Evolutionary conservation across 2,113 vertebrate species (phyloP), one percentile per base, ranked within the genome.

Genomic region (Ictidomys tridecemlineatus): DNA sequence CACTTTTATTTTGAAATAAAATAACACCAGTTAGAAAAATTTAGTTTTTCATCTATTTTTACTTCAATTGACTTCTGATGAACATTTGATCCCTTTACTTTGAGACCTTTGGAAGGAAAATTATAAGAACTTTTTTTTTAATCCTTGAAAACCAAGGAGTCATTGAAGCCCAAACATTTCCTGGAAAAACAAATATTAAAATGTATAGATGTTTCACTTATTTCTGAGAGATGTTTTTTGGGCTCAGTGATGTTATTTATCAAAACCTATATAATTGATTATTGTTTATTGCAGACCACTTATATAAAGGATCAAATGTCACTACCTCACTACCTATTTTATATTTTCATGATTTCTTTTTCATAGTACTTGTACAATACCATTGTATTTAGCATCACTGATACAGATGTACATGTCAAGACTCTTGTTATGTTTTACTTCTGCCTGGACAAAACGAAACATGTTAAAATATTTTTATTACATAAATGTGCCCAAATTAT

Each of bases 161-260:
- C 51, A 84, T 5, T n/a, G 48, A 89, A 89, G 8, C 13, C 18
- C 8, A 74, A 17, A 5, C 14, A 53, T 53, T 92, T 56, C 8
- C 48, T 95, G 42, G 32, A 86, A 87, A 70, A 91, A 89, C 8
- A 77, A 76, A 7, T 61, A 80, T 5, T 56, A 56, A 85, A 42
- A 73, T 74, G 22, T 84, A 24, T 61, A 93, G n/a, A 48, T 76
- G 65, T 85, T 93, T 94, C 37, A 61, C n/a, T 89, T 73, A 74
- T 70, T 89, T 85, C 20, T 89, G 18, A 34, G 18, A 18, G 77
- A 65, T 88, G 20, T 67, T 48, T 91, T 85, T 91, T 37, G 88
- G 51, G 6, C 72, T 95, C 28, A 92, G 4, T 80, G 51, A 16
- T 56, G 3, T 51, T 83, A 78, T 53, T 32, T 4, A 74, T 17